Evolutionary conservation across 2,888 invertebrate species (phyloP).

Genomic region (Cloeon dipterum): DNA sequence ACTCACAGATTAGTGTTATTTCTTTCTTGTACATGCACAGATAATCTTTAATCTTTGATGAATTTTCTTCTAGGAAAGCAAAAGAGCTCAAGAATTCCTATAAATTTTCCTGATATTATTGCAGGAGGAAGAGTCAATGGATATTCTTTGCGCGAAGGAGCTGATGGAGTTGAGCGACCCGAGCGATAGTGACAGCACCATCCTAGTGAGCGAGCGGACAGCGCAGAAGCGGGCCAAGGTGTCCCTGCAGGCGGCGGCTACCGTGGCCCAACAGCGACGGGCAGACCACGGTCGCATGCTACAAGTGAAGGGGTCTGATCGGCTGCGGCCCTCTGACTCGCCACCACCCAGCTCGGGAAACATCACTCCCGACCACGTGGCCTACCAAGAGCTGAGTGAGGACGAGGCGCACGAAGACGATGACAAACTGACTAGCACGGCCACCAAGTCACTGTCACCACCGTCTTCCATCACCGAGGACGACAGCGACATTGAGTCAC

Average conservation of each 20-base stretch:
- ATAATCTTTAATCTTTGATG: too few relatives aligned
- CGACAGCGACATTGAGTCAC: constrained; percentile 70
- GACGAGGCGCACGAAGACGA: constrained; percentile 14
- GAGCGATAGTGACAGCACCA: constrained; percentile 73
- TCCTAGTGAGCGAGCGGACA: constrained; percentile 36
- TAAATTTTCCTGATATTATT: too few relatives aligned
- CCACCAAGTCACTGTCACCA: constrained; percentile 2
- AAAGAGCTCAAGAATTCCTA: too few relatives aligned
- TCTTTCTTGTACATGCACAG: too few relatives aligned
- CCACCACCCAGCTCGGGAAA: constrained; percentile 5
- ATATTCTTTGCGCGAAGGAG: constrained; percentile 52
- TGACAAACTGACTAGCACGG: too few relatives aligned
- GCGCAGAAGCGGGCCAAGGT: constrained; percentile 2
- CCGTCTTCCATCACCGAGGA: constrained; percentile 27
- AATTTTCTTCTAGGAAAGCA: too few relatives aligned
- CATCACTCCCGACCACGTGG: constrained; percentile 27
- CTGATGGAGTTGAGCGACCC: constrained; percentile 75
- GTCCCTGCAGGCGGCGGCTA: background rate
- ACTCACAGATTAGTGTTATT: too few relatives aligned
- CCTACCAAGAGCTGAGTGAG: constrained; percentile 27
- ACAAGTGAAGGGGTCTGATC: constrained; percentile 36
- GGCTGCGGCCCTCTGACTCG: background rate
- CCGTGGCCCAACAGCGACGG: constrained; percentile 5
- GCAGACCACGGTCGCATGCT: constrained; percentile 59
- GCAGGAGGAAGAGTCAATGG: constrained; percentile 51